A percentile compares a stretch with the other conserved stretches of the same genome.
phyloP scores from a whole-genome alignment of 2,888 invertebrate genomes.

The Lasioglossum malachurum region DNA sequence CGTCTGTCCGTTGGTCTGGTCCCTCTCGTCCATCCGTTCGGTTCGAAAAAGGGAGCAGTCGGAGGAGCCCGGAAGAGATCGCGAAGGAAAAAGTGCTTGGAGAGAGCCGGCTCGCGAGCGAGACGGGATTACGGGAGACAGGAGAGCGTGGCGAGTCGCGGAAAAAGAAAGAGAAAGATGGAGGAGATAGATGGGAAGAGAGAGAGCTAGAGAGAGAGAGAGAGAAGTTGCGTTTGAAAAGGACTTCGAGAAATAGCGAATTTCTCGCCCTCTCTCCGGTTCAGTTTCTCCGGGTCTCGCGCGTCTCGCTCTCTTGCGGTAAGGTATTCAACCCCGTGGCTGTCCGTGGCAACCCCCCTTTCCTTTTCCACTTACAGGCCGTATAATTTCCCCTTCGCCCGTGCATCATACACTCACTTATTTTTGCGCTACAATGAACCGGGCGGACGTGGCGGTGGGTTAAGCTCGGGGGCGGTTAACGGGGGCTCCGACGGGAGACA shows the following conservation, averaged over 20 bases:
- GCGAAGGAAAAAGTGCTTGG: neutral
- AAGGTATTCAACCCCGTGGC: conserved; percentile 64
- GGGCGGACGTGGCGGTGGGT: conserved; percentile 72
- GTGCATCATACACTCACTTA: conserved; percentile 83
- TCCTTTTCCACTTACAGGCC: conserved; percentile 77
- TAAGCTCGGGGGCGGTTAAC: conserved; percentile 68
- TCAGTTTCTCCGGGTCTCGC: neutral
- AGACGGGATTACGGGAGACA: neutral
- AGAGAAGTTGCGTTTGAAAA: conserved; percentile 37
- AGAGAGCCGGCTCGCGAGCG: neutral
- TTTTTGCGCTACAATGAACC: conserved; percentile 81
- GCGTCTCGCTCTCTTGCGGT: conserved; percentile 32
- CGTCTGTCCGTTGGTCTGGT: conserved; percentile 36
- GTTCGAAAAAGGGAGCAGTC: conserved; percentile 15
- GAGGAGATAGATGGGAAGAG: neutral
- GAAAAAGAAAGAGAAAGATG: neutral
- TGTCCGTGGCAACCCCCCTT: conserved; percentile 77
- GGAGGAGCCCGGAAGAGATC: conserved; percentile 13
- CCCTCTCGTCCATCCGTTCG: conserved; percentile 37
- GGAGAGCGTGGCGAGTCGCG: neutral
- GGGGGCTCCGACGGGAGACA: conserved; percentile 43
- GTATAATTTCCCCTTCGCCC: conserved; percentile 79
- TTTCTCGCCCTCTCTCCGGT: conserved; percentile 8
- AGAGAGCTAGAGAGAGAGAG: neutral
- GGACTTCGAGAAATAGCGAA: conserved; percentile 62